Percentiles rank a stretch among this genome's conserved stretches.
Conservation (phyloP, 2,797 vertebrate genomes). For the Melanotaenia boesemani region DNA sequence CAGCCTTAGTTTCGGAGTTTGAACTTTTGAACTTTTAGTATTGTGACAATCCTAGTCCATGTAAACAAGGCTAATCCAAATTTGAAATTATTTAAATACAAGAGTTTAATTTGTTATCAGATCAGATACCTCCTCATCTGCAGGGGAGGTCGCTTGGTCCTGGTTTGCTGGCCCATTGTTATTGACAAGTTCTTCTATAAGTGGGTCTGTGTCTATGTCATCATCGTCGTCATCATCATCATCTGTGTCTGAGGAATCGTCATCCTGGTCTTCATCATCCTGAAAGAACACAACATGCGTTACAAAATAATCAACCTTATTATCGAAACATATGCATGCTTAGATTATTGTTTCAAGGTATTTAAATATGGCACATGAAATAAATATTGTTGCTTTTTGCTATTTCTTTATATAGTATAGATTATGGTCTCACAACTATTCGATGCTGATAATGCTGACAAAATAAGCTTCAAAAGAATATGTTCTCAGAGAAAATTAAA, state of each 20-base stretch:
- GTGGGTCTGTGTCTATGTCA: slow-evolving; percentile 90
- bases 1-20: no score
- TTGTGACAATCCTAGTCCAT: neutral
- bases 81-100: neutral
- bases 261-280: slow-evolving; percentile 91
- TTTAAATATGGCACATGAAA: neutral
- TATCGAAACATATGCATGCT: neutral
- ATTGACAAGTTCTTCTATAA: slow-evolving; percentile 89
- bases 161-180: slow-evolving; percentile 85
- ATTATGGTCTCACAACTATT: neutral
- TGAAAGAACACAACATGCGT: slow-evolving; percentile 34
- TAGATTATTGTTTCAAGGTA: neutral
- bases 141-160: slow-evolving; percentile 86
- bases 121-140: slow-evolving; percentile 84
- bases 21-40: no score
- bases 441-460: neutral
- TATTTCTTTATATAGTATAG: neutral
- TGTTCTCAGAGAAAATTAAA: neutral
- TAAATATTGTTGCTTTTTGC: neutral
- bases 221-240: slow-evolving; percentile 88
- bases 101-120: neutral
- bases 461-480: neutral
- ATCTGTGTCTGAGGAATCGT: slow-evolving; percentile 59
- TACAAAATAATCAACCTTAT: neutral
- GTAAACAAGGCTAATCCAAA: neutral